Conservation (phyloP, 2,888 invertebrate genomes). For the Conus canariensis region DNA sequence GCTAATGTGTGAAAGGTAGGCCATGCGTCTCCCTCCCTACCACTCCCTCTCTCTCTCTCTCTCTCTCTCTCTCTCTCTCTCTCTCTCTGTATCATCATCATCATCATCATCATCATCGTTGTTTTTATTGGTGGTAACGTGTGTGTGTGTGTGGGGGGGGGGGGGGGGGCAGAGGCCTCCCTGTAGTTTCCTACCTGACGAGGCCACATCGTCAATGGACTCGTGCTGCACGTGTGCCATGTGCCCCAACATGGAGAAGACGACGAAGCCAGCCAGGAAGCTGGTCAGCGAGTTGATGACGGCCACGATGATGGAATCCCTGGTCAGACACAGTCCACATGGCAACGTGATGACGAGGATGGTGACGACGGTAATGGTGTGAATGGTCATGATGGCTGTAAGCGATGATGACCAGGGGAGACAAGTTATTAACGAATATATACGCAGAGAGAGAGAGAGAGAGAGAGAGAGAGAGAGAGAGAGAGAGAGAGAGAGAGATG, state of each 20-base stretch:
- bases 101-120: too few species aligned
- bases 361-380: neutral
- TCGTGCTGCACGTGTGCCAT: neutral
- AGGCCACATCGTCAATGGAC: neutral
- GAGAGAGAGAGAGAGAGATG: neutral
- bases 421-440: neutral
- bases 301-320: neutral
- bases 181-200: neutral
- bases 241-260: conserved; percentile 27
- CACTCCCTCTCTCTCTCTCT: too few species aligned
- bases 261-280: conserved; percentile 22
- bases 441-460: neutral
- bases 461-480: neutral
- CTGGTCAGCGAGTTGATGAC: conserved; percentile 22
- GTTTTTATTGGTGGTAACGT: too few species aligned
- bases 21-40: too few species aligned
- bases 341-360: neutral
- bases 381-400: neutral
- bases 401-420: neutral
- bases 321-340: neutral
- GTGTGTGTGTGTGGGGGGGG: too few species aligned
- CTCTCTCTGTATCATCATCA: too few species aligned
- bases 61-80: too few species aligned
- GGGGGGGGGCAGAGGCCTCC: too few species aligned
- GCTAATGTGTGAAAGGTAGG: too few species aligned